Evolutionary conservation across 92 coral and sea anemone genomes (phyloP).

Genomic region (Actinernus sp.): DNA sequence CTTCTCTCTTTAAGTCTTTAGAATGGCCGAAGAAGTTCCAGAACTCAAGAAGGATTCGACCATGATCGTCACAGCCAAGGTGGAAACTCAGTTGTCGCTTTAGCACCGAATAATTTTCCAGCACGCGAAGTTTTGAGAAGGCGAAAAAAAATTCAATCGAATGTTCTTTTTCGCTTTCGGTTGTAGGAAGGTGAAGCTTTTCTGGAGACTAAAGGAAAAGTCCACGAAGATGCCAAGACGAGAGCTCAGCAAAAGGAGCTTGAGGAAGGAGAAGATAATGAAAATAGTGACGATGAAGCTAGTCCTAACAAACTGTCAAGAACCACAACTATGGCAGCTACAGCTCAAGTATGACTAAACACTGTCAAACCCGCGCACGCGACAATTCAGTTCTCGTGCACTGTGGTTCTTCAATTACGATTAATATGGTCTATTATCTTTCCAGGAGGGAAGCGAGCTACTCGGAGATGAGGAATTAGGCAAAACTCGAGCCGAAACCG

Average conservation of each 20-base stretch:
- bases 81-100: constrained; percentile 14
- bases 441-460: constrained; percentile 92
- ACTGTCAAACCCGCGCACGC: constrained; percentile 3
- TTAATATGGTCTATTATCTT: constrained; percentile 9
- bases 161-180: constrained; percentile 39
- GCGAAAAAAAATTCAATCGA: neutral
- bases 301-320: constrained; percentile 62
- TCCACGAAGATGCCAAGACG: constrained; percentile 85
- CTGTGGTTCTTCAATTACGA: neutral
- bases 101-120: neutral
- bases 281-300: constrained; percentile 51
- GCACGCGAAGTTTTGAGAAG: neutral
- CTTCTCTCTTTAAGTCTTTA: constrained; percentile 15
- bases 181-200: constrained; percentile 95
- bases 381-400: neutral
- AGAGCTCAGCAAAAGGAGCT: constrained; percentile 83
- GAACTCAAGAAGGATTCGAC: constrained; percentile 93
- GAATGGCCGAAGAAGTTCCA: constrained; percentile 91
- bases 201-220: constrained; percentile 81
- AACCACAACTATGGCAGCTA: constrained; percentile 88
- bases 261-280: constrained; percentile 59
- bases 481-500: constrained; percentile 93
- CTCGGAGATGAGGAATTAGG: constrained; percentile 93
- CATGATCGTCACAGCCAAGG: constrained; percentile 96
- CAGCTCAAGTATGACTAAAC: constrained; percentile 73